A percentile compares a stretch with the other conserved stretches of the same genome.
Evolutionary conservation across 2,797 vertebrate genomes (phyloP).

Genomic region (Hypotaenidia philippensis): DNA sequence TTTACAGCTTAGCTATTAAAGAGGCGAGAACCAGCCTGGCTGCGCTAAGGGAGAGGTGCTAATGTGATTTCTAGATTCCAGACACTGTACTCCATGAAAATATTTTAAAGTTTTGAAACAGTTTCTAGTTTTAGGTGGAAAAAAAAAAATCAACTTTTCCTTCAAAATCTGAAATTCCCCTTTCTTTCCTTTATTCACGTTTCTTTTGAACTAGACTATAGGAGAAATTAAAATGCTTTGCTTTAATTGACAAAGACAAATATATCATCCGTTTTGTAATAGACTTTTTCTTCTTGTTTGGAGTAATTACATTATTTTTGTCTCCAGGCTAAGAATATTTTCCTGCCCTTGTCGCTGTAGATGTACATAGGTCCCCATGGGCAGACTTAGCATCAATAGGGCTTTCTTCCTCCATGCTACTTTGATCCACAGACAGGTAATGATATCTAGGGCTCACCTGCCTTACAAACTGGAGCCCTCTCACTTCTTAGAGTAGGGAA

Average conservation of each 20-base stretch:
- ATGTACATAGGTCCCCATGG: not conserved
- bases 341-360: not conserved
- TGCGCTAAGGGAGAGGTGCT: not conserved
- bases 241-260: not conserved
- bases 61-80: not conserved
- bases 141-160: too few species aligned
- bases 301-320: not conserved
- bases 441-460: not conserved
- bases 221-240: not conserved
- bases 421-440: not conserved
- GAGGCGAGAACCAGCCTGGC: not conserved
- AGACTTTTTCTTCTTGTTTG: not conserved
- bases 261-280: not conserved
- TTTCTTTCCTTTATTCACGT: not conserved
- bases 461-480: not conserved
- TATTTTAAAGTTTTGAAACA: not conserved
- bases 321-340: not conserved
- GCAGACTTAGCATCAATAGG: not conserved
- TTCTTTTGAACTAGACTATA: not conserved
- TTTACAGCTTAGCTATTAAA: slow-evolving; percentile 4
- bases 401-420: not conserved
- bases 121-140: not conserved
- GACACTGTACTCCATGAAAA: not conserved
- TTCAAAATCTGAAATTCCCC: not conserved
- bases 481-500: not conserved